Evolutionary conservation across 1,140 invertebrate genomes (phyloP), one percentile per base, ranked within the genome.

Genomic region (Zophobas atratus): DNA sequence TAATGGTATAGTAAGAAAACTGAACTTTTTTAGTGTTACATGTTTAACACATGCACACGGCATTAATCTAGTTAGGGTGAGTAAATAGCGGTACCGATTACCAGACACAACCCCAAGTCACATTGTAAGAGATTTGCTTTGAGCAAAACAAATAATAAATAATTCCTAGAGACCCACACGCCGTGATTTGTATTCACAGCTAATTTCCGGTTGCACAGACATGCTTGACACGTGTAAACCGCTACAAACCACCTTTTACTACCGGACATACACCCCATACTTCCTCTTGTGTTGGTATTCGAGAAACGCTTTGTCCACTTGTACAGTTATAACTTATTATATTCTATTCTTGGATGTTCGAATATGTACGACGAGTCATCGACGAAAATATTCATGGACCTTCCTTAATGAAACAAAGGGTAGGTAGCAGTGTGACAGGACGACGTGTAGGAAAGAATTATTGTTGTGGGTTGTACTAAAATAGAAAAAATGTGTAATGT

Each of bases 201-300:
- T 77, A 80, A 81, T 81, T 81, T 81, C 80, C 80, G 78, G 72
- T 78, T 56, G 70, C 78, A 75, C 41, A 79, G 72, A 77, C 78
- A 80, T 79, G 75, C 77, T 70, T 53, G 78, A 81, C 80, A 81
- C 80, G 80, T 81, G 80, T 81, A 79, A 81, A 80, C 77, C 78
- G 78, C 78, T 79, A 79, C 51, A 76, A 67, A 72, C 35, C 63
- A 80, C 76, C 78, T 76, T 73, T 73, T 73, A 76, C 60, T 63
- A 76, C 74, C 74, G 74, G 74, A 76, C 74, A 76, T 76, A 57
- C 60, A 76, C 74, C 60, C 48, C 35, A 48, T 56, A 76, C 74
- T 76, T 76, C 74, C 74, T 60, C 60, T 76, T 67, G n/a, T 46
- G 48, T 76, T 49, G 53, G 38, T 67, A 76, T 76, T 76, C 74